Evolutionary conservation across 2,797 vertebrate species (phyloP).

Genomic region (Telmatherina bonti): DNA sequence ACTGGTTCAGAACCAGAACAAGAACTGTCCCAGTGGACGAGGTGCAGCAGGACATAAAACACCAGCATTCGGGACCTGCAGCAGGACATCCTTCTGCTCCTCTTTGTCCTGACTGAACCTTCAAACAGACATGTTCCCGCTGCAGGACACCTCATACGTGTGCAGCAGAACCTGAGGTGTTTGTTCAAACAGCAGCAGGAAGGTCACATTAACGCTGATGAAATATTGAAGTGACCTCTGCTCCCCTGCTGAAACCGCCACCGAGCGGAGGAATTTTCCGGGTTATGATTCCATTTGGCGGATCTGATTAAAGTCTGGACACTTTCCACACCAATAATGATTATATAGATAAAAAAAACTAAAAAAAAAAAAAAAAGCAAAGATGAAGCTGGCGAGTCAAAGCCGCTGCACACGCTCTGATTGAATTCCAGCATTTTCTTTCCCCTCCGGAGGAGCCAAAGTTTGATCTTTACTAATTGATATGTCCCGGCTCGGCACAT

Average conservation of each 20-base stretch:
- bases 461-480: slow-evolving; percentile 85
- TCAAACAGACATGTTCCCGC: too few relatives aligned
- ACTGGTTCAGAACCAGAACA: not conserved
- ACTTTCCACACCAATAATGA: slow-evolving; percentile 46
- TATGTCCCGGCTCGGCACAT: slow-evolving; percentile 75
- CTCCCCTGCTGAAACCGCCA: slow-evolving; percentile 5
- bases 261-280: slow-evolving; percentile 59
- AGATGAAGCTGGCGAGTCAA: slow-evolving; percentile 52
- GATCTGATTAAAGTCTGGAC: slow-evolving; percentile 67
- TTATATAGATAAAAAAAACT: slow-evolving; percentile 20
- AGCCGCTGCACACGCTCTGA: slow-evolving; percentile 56
- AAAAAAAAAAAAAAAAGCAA: slow-evolving; percentile 36
- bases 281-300: slow-evolving; percentile 73
- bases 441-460: slow-evolving; percentile 72
- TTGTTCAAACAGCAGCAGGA: slow-evolving; percentile 41
- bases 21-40: not conserved
- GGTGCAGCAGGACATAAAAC: not conserved
- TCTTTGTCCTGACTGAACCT: too few relatives aligned
- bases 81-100: too few relatives aligned
- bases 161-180: not conserved
- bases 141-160: not conserved
- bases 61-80: too few relatives aligned
- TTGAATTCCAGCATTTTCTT: slow-evolving; percentile 73
- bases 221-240: slow-evolving; percentile 57
- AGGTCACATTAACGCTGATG: slow-evolving; percentile 52